These are phyloP conservation scores for Heteromyza rotundicornis DNA, from an alignment of 2,888 invertebrate genomes.

Conservation along the genomic window DNA sequence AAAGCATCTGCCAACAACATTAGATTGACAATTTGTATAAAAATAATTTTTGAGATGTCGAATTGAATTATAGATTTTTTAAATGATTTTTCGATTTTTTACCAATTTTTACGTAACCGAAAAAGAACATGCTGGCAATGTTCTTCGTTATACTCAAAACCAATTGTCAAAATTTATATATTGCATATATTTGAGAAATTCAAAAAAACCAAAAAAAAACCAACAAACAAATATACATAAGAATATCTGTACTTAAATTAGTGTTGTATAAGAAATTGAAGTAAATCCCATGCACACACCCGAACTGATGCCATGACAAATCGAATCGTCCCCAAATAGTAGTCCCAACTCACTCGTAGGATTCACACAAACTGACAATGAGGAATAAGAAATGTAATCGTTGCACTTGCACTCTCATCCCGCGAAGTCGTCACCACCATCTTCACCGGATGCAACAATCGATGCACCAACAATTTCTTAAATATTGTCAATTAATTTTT, in stretches of 20 bases:
- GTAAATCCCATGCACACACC: slow-evolving; percentile 35
- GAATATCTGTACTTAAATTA: slow-evolving; percentile 16
- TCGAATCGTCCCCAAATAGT: slow-evolving; percentile 17
- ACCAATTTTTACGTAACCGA: slow-evolving; percentile 12
- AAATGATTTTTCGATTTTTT: slow-evolving; percentile 25
- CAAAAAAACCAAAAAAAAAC: slow-evolving; percentile 10
- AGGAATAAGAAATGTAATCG: slow-evolving; percentile 2
- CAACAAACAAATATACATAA: slow-evolving; percentile 23
- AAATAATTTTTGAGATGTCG: slow-evolving; percentile 24
- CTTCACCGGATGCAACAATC: too few relatives aligned
- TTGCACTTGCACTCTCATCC: too few relatives aligned
- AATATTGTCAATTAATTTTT: too few relatives aligned
- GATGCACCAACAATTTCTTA: too few relatives aligned
- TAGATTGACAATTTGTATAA: slow-evolving; percentile 17
- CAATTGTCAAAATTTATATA: slow-evolving; percentile 42
- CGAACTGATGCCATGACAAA: slow-evolving; percentile 44
- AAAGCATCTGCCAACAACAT: slow-evolving; percentile 9
- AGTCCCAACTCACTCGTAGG: slow-evolving; percentile 26
- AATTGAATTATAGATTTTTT: slow-evolving; percentile 28
- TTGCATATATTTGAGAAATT: slow-evolving; percentile 12
- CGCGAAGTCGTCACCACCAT: too few relatives aligned
- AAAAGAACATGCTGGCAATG: slow-evolving; percentile 41
- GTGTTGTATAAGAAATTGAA: background rate
- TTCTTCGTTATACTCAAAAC: slow-evolving; percentile 31
- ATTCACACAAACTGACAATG: background rate